phyloP scores from a whole-genome alignment of 2,113 vertebrate species.

The Paramormyrops kingsleyae region DNA sequence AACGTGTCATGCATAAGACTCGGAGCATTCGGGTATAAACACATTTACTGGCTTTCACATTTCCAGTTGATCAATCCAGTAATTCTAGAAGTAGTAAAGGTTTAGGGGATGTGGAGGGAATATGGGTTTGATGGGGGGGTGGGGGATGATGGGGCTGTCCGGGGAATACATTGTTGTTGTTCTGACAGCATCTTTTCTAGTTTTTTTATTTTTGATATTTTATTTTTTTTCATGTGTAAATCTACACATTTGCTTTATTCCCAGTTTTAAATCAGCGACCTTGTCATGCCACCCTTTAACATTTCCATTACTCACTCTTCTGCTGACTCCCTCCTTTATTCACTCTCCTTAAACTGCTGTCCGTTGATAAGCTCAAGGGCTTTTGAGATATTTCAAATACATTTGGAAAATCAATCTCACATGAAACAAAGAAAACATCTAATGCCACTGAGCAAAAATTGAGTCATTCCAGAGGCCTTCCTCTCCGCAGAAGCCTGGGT shows the following conservation, averaged over 20 bases:
- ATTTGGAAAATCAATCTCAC: no score
- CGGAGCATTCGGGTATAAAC: background rate
- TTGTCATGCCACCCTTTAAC: no score
- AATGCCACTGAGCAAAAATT: slow-evolving; percentile 80
- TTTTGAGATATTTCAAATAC: slow-evolving; percentile 24
- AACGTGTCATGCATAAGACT: background rate
- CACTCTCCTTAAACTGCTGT: background rate
- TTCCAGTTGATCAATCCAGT: background rate
- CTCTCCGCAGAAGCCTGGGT: slow-evolving; percentile 71
- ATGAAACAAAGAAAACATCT: slow-evolving; percentile 41
- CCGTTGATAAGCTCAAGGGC: slow-evolving; percentile 61
- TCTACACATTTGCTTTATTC: no score
- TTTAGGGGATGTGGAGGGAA: background rate
- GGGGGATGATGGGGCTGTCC: no score
- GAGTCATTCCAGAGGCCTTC: slow-evolving; percentile 63
- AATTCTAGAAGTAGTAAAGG: background rate
- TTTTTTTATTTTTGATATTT: no score
- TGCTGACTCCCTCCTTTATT: no score
- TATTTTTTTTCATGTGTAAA: no score
- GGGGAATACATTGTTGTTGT: no score
- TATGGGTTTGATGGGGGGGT: background rate
- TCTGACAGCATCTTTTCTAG: no score
- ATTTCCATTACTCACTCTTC: no score
- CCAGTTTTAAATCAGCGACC: no score
- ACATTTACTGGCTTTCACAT: background rate